Conservation (phyloP, 1,140 invertebrate species). For the Doryteuthis pealeii region DNA sequence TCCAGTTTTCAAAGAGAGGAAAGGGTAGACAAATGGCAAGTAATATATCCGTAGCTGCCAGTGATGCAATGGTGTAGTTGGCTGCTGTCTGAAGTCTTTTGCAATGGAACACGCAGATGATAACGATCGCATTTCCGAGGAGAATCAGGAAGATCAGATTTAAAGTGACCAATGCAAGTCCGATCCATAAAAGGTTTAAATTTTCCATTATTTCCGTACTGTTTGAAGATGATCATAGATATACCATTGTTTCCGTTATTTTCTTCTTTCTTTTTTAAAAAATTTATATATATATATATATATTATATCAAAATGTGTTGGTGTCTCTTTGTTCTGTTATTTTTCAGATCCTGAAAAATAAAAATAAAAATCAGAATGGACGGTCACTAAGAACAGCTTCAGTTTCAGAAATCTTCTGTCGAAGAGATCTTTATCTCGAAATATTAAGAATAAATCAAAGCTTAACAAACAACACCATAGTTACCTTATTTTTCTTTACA, state of each 20-base stretch:
- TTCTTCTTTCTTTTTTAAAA: background rate
- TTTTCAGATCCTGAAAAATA: too few relatives aligned
- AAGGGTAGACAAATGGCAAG: conserved; percentile 70
- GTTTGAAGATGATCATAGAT: background rate
- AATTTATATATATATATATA: too few relatives aligned
- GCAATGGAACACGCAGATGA: conserved; percentile 62
- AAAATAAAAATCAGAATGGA: too few relatives aligned
- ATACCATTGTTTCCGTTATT: too few relatives aligned
- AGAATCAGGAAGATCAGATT: conserved; percentile 79
- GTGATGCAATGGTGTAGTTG: conserved; percentile 90
- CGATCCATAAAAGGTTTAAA: background rate
- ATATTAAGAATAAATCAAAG: too few relatives aligned
- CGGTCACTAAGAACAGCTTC: too few relatives aligned
- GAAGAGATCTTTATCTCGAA: too few relatives aligned
- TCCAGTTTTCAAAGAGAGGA: conserved; percentile 28
- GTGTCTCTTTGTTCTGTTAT: too few relatives aligned
- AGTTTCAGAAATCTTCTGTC: too few relatives aligned
- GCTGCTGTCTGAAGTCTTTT: conserved; percentile 84
- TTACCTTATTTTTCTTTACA: too few relatives aligned
- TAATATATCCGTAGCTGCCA: conserved; percentile 83
- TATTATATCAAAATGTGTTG: too few relatives aligned
- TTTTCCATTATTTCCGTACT: background rate
- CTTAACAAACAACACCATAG: too few relatives aligned
- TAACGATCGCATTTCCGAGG: conserved; percentile 68
- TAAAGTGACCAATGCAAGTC: background rate